phyloP scores from a whole-genome alignment of 2,113 vertebrate genomes.

The Cynoglossus semilaevis region DNA sequence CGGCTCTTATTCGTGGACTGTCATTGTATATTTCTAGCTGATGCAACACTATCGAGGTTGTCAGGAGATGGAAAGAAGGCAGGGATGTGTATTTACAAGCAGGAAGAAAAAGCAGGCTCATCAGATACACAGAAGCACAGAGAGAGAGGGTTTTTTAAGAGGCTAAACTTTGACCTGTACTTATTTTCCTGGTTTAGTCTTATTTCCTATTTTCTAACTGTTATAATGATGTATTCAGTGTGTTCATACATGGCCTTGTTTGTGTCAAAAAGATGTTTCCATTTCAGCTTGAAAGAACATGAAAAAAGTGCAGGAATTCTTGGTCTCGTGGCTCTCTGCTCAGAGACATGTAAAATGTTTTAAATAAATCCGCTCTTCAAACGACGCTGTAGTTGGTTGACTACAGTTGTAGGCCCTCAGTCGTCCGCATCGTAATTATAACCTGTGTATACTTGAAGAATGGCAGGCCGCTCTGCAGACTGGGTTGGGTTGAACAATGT shows the following conservation, averaged over 20 bases:
- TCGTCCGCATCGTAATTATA: constrained; percentile 1
- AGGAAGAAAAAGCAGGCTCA: constrained; percentile 15
- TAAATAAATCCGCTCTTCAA: too few relatives aligned
- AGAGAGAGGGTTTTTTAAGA: too few relatives aligned
- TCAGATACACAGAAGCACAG: constrained; percentile 17
- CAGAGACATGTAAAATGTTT: neutral
- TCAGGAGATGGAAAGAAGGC: constrained; percentile 8
- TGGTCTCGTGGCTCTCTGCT: neutral
- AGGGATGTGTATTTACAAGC: constrained; percentile 28
- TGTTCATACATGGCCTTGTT: too few relatives aligned
- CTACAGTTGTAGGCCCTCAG: neutral
- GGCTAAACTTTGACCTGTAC: constrained; percentile 46
- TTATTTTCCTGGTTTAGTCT: constrained; percentile 20
- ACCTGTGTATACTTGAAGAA: neutral
- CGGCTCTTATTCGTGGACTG: neutral
- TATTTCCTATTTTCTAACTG: too few relatives aligned
- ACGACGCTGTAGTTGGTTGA: too few relatives aligned
- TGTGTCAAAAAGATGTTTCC: too few relatives aligned
- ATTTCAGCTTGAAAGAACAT: too few relatives aligned
- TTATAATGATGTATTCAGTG: too few relatives aligned
- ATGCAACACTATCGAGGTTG: constrained; percentile 1
- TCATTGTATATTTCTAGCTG: constrained; percentile 4
- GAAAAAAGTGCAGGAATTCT: too few relatives aligned
- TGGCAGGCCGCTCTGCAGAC: neutral
- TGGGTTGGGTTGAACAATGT: constrained; percentile 7